Evolutionary conservation across 2,797 vertebrate species (phyloP), one percentile per base, ranked within the genome.

Genomic region (Pogoniulus pusillus): DNA sequence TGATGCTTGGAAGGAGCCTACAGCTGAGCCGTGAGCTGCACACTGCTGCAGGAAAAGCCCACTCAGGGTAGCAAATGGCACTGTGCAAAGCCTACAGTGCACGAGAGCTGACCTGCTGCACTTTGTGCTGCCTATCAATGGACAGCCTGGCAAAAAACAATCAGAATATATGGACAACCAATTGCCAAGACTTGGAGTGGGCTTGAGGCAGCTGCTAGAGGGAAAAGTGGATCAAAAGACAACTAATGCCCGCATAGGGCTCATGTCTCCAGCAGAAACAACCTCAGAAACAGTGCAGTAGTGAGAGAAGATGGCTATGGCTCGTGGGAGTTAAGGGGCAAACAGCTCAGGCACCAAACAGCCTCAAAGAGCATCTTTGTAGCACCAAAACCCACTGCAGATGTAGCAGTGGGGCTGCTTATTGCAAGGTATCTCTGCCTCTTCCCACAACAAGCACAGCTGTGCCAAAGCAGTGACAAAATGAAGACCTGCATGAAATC

Each of bases 401-500:
- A 23, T 58, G 14, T 9, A 39, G 41, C 24, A 81, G 45, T 2
- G 8, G 30, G 55, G 55, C 29, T 3, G 1, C 2, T 4, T 16
- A 59, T 17, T 74, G 49, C 22, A 68, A 9, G 1, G 0, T 8
- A 45, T 34, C 16, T 51, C 7, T 2, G 15, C 17, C 49, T 64
- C 41, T 47, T 71, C 43, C 53, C 10, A 0, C 30, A 68, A 64
- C 1, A 3, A 81, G 55, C 47, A 37, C 13, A 47, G 49, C 4
- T 3, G 1, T n/a, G 34, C 55, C 77, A 78, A 58, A 93, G 26
- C 66, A 57, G 51, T 39, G 19, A 37, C 16, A 64, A 57, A 91
- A 47, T 1, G 0, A 2, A 64, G 54, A 64, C 30, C 49, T 49
- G 16, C 12, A 20, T 7, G 9, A 15, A 45, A 22, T 24, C 15